Percentiles rank a stretch among this genome's conserved stretches.
phyloP scores from a whole-genome alignment of 2,797 vertebrate genomes.

The Sparus aurata region DNA sequence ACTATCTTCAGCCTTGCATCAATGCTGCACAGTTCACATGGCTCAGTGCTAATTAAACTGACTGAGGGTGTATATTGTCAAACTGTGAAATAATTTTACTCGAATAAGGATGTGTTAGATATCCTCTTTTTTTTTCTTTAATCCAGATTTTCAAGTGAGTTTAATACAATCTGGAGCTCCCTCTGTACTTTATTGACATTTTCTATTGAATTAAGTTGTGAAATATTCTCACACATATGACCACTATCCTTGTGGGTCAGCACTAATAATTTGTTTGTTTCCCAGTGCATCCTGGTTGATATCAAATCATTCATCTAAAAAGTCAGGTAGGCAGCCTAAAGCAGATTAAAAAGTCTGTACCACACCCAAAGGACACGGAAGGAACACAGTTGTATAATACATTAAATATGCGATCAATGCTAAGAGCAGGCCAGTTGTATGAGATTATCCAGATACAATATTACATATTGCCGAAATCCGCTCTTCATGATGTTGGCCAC shows the following conservation, averaged over 20 bases:
- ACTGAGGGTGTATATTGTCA: constrained; percentile 5
- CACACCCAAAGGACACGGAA: not conserved
- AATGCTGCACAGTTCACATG: not conserved
- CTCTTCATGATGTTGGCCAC: too few relatives aligned
- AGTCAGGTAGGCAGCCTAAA: not conserved
- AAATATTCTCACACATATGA: not conserved
- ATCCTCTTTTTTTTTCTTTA: not conserved
- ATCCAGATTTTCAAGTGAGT: not conserved
- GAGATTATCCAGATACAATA: too few relatives aligned
- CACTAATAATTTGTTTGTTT: not conserved
- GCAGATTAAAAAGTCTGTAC: not conserved
- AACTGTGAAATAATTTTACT: not conserved
- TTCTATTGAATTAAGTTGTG: not conserved
- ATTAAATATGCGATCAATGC: not conserved
- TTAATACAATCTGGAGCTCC: not conserved
- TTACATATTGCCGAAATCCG: too few relatives aligned
- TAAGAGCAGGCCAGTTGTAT: too few relatives aligned
- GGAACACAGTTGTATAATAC: not conserved
- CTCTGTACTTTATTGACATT: not conserved
- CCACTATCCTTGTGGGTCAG: not conserved
- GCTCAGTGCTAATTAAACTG: constrained; percentile 22
- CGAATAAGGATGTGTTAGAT: not conserved
- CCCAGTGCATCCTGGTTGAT: not conserved
- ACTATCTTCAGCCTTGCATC: constrained; percentile 17
- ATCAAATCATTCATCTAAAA: constrained; percentile 1